Conservation (phyloP, 2,888 invertebrate genomes). For the Cryptops parisi region DNA sequence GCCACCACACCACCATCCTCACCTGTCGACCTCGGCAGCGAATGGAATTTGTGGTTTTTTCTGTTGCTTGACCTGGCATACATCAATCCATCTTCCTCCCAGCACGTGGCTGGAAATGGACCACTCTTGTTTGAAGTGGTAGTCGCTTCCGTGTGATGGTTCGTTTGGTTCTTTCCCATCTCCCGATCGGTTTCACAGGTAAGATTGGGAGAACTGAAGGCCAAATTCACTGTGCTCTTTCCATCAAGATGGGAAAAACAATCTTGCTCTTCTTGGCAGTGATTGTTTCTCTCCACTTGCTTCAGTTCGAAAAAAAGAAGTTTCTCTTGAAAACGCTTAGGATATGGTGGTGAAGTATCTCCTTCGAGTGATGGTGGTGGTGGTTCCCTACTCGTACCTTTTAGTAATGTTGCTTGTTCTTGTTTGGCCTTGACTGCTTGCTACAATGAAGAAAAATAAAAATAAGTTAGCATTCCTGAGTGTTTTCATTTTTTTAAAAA, state of each 20-base stretch:
- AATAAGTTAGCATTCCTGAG: background rate
- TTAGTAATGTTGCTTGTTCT: background rate
- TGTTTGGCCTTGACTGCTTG: constrained; percentile 1
- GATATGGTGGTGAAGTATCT: background rate
- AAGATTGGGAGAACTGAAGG: background rate
- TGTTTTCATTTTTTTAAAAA: background rate
- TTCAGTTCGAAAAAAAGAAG: constrained; percentile 6
- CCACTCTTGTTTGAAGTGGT: background rate
- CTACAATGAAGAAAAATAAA: background rate
- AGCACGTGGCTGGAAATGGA: background rate
- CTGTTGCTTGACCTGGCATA: no score
- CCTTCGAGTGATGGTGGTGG: background rate
- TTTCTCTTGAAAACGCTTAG: background rate
- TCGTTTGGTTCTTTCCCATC: background rate
- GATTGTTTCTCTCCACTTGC: background rate
- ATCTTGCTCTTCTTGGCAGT: no score
- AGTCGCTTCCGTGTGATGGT: background rate
- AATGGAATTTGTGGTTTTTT: background rate
- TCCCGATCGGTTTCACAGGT: no score
- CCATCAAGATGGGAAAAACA: no score
- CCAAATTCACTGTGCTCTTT: no score
- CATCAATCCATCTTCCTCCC: background rate
- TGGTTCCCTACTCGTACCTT: no score
- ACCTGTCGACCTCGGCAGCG: background rate
- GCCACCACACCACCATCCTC: background rate